Base-by-base conservation (phyloP, 2,797 vertebrate species). In the Mormyrus proboscirostris region DNA sequence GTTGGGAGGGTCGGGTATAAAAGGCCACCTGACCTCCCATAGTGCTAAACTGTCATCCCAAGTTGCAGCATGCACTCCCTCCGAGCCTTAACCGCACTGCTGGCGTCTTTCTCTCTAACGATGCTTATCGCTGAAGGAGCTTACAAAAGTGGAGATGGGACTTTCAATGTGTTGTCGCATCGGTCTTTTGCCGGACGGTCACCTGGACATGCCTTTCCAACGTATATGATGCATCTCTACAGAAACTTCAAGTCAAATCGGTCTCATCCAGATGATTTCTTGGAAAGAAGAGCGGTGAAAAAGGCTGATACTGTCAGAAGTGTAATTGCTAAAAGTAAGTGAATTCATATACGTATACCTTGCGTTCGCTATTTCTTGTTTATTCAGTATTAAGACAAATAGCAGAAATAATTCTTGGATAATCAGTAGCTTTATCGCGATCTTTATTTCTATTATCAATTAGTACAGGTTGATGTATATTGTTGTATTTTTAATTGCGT, bases 211-310 rank as follows among this genome's bases (percentile, higher is more conserved):
- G 93, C 94, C 89, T 92, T 95, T 87, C 96, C 96, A 0, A 93
- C 93, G 1, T 96, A 96, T 65, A 97, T 97, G 96, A 94, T 96
- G 93, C 95, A 95, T 3, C 95, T 97, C 25, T 97, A 96, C 92
- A 92, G 94, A 91, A 95, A 95, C 84, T 96, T 95, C 92, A 95
- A 86, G 87, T 86, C 93, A 0, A 95, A 95, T 89, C 92, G 95
- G 3, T 94, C 94, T 76, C 90, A 90, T 12, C 90, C 94, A 0
- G 8, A 89, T 92, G 93, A 94, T 57, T 16, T 87, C 2, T 5
- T 89, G 89, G 94, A 95, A 92, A 92, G 88, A 19, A 91, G 92
- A 0, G 90, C 90, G 0, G 79, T 91, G 0, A 91, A 90, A 84
- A 94, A 92, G n/a, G 95, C 96, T 0, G 96, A 97, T 90, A 97